phyloP scores from a whole-genome alignment of 2,113 vertebrate genomes.

The Rhinoptilus africanus region DNA sequence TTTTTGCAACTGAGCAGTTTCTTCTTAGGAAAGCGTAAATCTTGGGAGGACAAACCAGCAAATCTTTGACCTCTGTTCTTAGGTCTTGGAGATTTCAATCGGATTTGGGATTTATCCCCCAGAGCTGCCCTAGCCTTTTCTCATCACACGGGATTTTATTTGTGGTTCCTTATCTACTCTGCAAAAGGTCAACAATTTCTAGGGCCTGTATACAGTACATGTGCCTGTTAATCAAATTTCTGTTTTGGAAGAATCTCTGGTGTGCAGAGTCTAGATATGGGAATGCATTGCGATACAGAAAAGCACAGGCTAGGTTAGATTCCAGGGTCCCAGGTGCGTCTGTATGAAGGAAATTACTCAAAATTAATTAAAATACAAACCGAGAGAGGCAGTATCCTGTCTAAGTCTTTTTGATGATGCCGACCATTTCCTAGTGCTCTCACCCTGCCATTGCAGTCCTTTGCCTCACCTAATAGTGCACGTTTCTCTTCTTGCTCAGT shows the following conservation, averaged over 20 bases:
- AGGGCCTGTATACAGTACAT: background rate
- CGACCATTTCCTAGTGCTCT: background rate
- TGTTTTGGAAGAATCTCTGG: background rate
- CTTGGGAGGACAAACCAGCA: background rate
- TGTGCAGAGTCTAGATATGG: background rate
- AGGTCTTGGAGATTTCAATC: background rate
- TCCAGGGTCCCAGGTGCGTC: background rate
- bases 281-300: background rate
- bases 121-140: background rate
- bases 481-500: slow-evolving; percentile 70
- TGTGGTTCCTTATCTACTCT: background rate
- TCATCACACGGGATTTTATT: background rate
- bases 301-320: background rate
- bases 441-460: background rate
- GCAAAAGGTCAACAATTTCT: background rate
- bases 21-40: background rate
- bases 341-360: background rate
- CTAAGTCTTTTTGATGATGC: background rate
- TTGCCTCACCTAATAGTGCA: background rate
- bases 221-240: background rate
- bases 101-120: background rate
- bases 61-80: background rate
- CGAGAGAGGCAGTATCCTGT: background rate
- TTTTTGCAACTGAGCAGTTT: background rate
- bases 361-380: background rate